Conservation (phyloP, 2,797 vertebrate species). For the Otus scops region DNA sequence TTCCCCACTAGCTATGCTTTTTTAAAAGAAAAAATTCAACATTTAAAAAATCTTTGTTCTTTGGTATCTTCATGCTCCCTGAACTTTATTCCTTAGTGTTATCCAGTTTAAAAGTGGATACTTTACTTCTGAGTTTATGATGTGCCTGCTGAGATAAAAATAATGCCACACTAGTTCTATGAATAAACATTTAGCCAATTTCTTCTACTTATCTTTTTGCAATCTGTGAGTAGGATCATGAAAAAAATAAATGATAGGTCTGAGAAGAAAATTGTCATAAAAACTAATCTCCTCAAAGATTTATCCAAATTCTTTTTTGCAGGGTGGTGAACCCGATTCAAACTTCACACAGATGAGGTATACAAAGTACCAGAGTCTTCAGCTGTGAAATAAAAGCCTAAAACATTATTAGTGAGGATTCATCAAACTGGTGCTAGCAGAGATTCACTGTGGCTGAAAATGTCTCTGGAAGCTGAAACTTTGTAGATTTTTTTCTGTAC, state of each 20-base stretch:
- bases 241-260: background rate
- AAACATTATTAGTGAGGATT: background rate
- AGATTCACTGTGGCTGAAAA: background rate
- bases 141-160: slow-evolving; percentile 30
- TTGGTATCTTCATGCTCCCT: background rate
- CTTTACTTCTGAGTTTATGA: background rate
- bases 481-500: background rate
- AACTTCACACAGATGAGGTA: background rate
- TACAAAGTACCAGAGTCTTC: background rate
- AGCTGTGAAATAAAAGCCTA: background rate
- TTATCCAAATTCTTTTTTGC: background rate
- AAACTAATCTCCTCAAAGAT: background rate
- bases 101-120: background rate
- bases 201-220: background rate
- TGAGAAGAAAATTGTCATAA: background rate
- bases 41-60: background rate
- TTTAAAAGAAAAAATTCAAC: background rate
- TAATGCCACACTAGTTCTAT: background rate
- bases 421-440: background rate
- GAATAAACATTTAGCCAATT: background rate
- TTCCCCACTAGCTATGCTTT: background rate
- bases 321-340: background rate
- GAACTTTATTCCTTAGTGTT: background rate
- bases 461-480: background rate
- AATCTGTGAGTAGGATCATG: background rate